Conservation (phyloP, 2,797 vertebrate species). For the Strix occidentalis region DNA sequence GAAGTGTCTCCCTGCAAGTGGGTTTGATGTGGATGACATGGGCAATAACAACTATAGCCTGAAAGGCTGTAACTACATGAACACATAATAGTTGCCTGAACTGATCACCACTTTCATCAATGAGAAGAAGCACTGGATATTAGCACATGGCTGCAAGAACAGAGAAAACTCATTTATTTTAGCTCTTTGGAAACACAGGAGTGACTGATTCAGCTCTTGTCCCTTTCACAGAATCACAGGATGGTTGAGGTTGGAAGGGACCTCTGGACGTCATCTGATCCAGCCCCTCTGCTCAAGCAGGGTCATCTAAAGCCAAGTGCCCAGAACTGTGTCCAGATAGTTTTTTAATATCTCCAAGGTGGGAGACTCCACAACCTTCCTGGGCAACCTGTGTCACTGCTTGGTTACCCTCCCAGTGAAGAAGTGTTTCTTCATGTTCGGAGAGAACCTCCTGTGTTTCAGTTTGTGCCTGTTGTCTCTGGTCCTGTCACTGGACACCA, state of each 20-base stretch:
- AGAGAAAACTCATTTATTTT: background rate
- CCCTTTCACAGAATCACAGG: background rate
- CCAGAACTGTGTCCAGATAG: fast-evolving
- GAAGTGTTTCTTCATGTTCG: background rate
- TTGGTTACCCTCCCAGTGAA: background rate
- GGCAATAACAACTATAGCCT: background rate
- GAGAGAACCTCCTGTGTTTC: background rate
- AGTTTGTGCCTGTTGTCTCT: background rate
- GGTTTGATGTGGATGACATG: background rate
- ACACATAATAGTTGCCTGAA: background rate
- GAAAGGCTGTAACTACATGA: background rate
- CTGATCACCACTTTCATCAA: background rate
- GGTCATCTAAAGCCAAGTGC: fast-evolving
- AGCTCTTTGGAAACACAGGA: background rate
- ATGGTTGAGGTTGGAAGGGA: background rate
- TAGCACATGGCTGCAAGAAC: background rate
- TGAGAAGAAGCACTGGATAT: background rate
- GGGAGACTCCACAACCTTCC: background rate
- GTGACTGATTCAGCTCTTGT: background rate
- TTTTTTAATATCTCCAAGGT: background rate
- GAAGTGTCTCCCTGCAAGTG: background rate
- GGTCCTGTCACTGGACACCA: background rate
- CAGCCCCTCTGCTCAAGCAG: background rate
- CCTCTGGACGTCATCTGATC: background rate
- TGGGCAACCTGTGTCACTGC: background rate